Conservation (phyloP, 2,888 invertebrate species). For the Nomada fucata region DNA sequence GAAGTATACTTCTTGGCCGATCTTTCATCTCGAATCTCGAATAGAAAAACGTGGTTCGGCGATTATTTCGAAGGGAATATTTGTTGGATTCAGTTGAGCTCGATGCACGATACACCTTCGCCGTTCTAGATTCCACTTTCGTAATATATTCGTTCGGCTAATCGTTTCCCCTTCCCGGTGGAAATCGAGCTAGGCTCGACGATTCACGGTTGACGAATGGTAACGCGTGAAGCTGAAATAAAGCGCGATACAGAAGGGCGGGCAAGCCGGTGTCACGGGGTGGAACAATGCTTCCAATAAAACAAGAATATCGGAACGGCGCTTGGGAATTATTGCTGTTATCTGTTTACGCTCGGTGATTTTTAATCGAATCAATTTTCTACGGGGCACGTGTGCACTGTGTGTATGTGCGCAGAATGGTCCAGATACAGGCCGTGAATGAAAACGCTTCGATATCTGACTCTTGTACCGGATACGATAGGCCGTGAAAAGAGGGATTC, state of each 20-base stretch:
- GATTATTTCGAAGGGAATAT: no score
- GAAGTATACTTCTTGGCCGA: no score
- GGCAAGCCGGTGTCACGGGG: not conserved
- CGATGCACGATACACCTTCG: no score
- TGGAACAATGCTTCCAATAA: slow-evolving; percentile 40
- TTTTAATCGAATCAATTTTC: slow-evolving; percentile 63
- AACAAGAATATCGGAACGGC: slow-evolving; percentile 38
- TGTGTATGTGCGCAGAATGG: not conserved
- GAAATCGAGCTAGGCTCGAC: slow-evolving; percentile 1
- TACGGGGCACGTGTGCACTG: slow-evolving; percentile 1
- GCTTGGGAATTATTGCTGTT: slow-evolving; percentile 63
- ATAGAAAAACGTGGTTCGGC: no score
- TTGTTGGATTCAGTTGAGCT: no score
- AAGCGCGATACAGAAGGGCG: slow-evolving; percentile 8
- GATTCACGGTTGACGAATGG: slow-evolving; percentile 15
- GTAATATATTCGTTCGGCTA: slow-evolving; percentile 38
- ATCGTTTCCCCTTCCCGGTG: not conserved
- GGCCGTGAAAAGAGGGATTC: not conserved
- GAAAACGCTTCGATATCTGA: slow-evolving; percentile 11
- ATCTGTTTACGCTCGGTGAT: slow-evolving; percentile 69
- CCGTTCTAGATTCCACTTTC: slow-evolving; percentile 7
- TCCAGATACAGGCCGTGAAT: slow-evolving; percentile 15
- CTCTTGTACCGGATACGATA: not conserved
- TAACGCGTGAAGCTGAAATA: slow-evolving; percentile 33
- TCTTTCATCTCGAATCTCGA: no score